Conservation (phyloP, 2,797 vertebrate species). For the Craterocephalus amniculus region DNA sequence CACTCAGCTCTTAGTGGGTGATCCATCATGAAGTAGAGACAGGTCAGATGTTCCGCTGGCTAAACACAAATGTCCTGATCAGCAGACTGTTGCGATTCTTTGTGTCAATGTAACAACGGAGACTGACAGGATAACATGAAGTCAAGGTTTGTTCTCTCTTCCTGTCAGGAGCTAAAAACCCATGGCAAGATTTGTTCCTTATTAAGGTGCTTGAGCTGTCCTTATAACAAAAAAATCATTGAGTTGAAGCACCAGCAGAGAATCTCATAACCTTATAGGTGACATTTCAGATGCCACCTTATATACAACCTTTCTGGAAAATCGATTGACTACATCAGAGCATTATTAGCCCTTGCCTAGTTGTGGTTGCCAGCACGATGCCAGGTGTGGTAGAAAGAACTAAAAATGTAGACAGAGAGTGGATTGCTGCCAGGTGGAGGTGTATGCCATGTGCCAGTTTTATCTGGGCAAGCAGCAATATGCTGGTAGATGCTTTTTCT, state of each 20-base stretch:
- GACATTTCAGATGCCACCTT: slow-evolving; percentile 56
- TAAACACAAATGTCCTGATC: slow-evolving; percentile 70
- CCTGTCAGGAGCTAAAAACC: slow-evolving; percentile 41
- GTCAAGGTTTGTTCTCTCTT: slow-evolving; percentile 34
- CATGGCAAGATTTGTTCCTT: slow-evolving; percentile 27
- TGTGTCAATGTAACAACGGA: slow-evolving; percentile 41
- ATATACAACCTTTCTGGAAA: slow-evolving; percentile 53
- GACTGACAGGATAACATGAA: slow-evolving; percentile 44
- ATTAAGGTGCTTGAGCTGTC: slow-evolving; percentile 10
- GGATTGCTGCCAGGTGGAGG: slow-evolving; percentile 67
- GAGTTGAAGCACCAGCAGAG: slow-evolving; percentile 21
- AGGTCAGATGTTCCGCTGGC: slow-evolving; percentile 75
- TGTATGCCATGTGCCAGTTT: slow-evolving; percentile 59
- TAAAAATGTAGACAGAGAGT: slow-evolving; percentile 59
- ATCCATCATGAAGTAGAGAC: slow-evolving; percentile 80
- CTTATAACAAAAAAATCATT: slow-evolving; percentile 10
- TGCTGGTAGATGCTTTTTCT: slow-evolving; percentile 38
- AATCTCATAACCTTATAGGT: slow-evolving; percentile 31
- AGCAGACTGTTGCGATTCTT: slow-evolving; percentile 49
- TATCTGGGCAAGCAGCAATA: slow-evolving; percentile 59
- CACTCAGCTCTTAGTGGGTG: slow-evolving; percentile 65
- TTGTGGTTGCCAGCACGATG: slow-evolving; percentile 53
- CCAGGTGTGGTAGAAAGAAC: slow-evolving; percentile 72
- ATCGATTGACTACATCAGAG: slow-evolving; percentile 72
- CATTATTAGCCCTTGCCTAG: slow-evolving; percentile 61